Conservation (phyloP, 2,888 invertebrate genomes). For the Clusia tigrina region DNA sequence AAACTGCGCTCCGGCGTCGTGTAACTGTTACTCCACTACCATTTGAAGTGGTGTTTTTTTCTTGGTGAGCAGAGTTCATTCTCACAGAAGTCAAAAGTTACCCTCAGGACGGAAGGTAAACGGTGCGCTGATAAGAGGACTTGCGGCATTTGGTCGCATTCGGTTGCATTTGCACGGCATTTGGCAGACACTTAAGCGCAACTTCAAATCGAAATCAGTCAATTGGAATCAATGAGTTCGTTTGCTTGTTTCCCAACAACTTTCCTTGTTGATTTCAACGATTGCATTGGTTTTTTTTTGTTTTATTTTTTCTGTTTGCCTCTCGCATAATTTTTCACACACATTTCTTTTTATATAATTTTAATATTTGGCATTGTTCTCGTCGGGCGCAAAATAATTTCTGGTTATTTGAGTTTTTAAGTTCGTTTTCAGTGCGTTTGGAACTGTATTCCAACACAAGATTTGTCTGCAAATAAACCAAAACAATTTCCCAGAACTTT, state of each 20-base stretch:
- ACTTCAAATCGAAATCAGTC: slow-evolving; percentile 63
- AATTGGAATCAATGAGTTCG: slow-evolving; percentile 64
- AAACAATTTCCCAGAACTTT: slow-evolving; percentile 52
- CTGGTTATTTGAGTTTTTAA: slow-evolving; percentile 55
- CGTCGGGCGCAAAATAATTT: slow-evolving; percentile 7
- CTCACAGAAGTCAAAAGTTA: slow-evolving; percentile 32
- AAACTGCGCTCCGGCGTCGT: neutral
- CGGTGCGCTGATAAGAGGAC: slow-evolving; percentile 11
- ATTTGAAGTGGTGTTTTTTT: neutral
- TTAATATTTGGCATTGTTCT: slow-evolving; percentile 1
- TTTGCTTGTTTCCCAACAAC: slow-evolving; percentile 59
- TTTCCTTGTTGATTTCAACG: slow-evolving; percentile 35
- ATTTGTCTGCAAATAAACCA: no score
- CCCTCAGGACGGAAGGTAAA: slow-evolving; percentile 43
- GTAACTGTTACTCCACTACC: neutral
- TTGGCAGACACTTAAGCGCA: slow-evolving; percentile 60
- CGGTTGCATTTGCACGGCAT: slow-evolving; percentile 38
- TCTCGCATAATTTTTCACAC: slow-evolving; percentile 44
- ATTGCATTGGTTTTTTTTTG: slow-evolving; percentile 50
- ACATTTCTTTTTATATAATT: slow-evolving; percentile 18
- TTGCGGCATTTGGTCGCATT: slow-evolving; percentile 27
- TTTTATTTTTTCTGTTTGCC: no score
- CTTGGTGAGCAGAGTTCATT: neutral
- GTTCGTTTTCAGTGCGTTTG: slow-evolving; percentile 41
- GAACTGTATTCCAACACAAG: slow-evolving; percentile 15